Evolutionary conservation across 2,888 invertebrate species (phyloP), one percentile per base, ranked within the genome.

Genomic region (Malachius bipustulatus): DNA sequence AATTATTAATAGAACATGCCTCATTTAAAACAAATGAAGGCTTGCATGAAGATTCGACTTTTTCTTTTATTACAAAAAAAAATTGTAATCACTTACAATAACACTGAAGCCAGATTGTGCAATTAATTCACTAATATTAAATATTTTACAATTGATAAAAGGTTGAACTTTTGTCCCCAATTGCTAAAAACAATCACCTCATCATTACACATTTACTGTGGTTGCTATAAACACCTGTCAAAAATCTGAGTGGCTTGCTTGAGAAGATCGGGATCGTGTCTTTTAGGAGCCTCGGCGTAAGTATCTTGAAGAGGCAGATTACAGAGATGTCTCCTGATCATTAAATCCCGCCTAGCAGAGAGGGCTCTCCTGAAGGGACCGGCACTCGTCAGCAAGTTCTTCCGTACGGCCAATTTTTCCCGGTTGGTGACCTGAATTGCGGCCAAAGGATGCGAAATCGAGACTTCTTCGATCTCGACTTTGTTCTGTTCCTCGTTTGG

Each of bases 301-400:
- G 53, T 45, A 46, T 80, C 79, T 3, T 71, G 70, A 2, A 74
- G 64, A 0, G 81, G 79, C 47, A 81, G 60, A 46, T 76, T 71
- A 52, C 80, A 80, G 30, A 85, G 59, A 52, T 77, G 76, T 16
- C 80, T 64, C 4, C 80, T 66, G 39, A 88, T 69, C 15, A 79
- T 77, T 38, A 88, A 64, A 57, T 89, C 89, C 34, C 80, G 69
- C 11, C 87, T 69, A 4, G 88, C 85, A 46, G 82, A 82, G 31
- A 88, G 60, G 0, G 85, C 88, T 10, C 82, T 69, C 15, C 82
- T 77, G 49, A 75, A 78, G 28, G 77, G 76, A 11, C 83, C 83
- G 28, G 82, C 73, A 51, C 76, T 76, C 40, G 74, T 71, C 44
- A 87, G 69, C 2, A 82, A 52, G 30, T 65, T 66, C 32, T 71